Evolutionary conservation across 2,113 vertebrate genomes (phyloP), one percentile per base, ranked within the genome.

Genomic region (Sander lucioperca): DNA sequence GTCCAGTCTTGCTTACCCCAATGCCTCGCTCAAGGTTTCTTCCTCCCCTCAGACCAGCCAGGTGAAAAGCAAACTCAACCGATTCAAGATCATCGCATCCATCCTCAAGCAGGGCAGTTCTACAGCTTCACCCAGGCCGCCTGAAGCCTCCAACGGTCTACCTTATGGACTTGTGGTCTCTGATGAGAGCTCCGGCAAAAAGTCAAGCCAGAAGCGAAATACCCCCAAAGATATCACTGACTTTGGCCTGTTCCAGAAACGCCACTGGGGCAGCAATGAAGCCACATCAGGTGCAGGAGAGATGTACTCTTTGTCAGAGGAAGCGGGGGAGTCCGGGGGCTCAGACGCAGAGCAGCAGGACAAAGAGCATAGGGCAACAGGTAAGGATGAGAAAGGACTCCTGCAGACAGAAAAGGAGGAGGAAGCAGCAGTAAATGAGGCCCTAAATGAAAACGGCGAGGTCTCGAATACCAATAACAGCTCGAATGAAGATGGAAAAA

Each of bases 291-390:
- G 87, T 4, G 88, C 92, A 51, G 94, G 91, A 21, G 90, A 94
- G 88, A 97, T 98, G 87, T 97, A 97, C 86, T 96, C 97, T 0
- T 94, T 99, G 86, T 97, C 97, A 33, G 97, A 98, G 88, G 97
- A 97, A 78, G 83, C 86, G 33, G 89, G 63, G 1, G 92, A 95
- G 64, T 82, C 85, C 8, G 89, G 48, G 1, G 86, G 78, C 59
- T 86, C 83, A 0, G 93, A 93, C 6, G 7, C 13, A 6, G 90
- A 89, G 43, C 84, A 85, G 45, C 70, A 48, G 27, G 47, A 62
- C 23, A 61, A 84, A 68, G 54, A 77, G 19, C 57, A 9, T 3
- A 74, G 4, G 1, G 18, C 21, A 15, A 19, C 12, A 48, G 77
- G 27, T 23, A 27, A 65, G 23, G 56, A 56, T 45, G 84, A 82